These are phyloP conservation scores for Hylaea fasciaria DNA, from an alignment of 2,888 invertebrate species.

Conservation along the genomic window DNA sequence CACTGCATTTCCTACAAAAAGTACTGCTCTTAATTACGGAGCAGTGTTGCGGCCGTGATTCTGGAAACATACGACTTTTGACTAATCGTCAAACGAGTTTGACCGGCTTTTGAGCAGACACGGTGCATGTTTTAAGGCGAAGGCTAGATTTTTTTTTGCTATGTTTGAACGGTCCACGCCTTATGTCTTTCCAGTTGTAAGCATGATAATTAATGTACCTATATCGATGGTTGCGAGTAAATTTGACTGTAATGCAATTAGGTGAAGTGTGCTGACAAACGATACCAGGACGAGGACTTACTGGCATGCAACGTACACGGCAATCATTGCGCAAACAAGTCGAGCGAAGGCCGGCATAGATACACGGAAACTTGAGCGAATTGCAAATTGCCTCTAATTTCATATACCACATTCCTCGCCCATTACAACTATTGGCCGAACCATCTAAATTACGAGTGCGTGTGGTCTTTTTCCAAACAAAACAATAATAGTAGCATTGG, in stretches of 20 bases:
- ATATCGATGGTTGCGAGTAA: slow-evolving; percentile 6
- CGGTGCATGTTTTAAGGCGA: slow-evolving; percentile 39
- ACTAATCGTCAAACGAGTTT: slow-evolving; percentile 50
- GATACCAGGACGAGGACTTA: slow-evolving; percentile 50
- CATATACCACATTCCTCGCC: slow-evolving; percentile 37
- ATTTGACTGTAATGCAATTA: slow-evolving; percentile 7
- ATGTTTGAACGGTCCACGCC: slow-evolving; percentile 26
- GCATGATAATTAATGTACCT: no score
- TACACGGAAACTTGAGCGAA: slow-evolving; percentile 66
- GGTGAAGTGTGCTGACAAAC: slow-evolving; percentile 7
- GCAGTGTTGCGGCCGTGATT: slow-evolving; percentile 37
- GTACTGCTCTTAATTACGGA: slow-evolving; percentile 24
- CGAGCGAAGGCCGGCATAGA: slow-evolving; percentile 58
- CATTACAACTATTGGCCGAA: slow-evolving; percentile 16
- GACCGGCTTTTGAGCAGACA: slow-evolving; percentile 42
- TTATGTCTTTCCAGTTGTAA: neutral
- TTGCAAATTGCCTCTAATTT: slow-evolving; percentile 64
- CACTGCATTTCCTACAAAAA: slow-evolving; percentile 14
- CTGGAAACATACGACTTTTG: slow-evolving; percentile 47
- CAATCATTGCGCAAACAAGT: slow-evolving; percentile 59
- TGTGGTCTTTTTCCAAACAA: slow-evolving; percentile 42
- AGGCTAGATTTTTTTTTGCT: slow-evolving; percentile 35
- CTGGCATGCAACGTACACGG: slow-evolving; percentile 56
- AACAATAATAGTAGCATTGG: slow-evolving; percentile 37
- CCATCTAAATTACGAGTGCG: slow-evolving; percentile 8